Evolutionary conservation across 2,113 vertebrate species (phyloP).

Genomic region (Oxygymnocypris stewartii): DNA sequence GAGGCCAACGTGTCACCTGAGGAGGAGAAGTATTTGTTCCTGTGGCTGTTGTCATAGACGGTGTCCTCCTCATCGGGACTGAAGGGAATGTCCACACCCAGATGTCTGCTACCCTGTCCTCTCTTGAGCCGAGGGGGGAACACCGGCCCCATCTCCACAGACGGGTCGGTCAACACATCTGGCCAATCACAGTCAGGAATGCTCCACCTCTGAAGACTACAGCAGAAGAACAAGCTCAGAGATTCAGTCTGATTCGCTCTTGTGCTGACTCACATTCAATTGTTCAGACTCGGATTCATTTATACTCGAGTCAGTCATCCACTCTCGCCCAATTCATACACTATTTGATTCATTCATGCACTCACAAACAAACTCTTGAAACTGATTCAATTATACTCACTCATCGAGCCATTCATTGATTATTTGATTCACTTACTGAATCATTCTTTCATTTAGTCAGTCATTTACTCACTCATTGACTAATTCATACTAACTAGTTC

Average conservation of each 20-base stretch:
- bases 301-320: too few species aligned
- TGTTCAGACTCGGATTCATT: too few species aligned
- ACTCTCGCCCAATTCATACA: neutral
- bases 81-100: constrained; percentile 81
- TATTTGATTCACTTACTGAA: too few species aligned
- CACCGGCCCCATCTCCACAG: constrained; percentile 79
- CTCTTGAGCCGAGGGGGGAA: constrained; percentile 87
- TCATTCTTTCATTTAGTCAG: too few species aligned
- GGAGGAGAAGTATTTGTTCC: constrained; percentile 83
- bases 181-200: constrained; percentile 81
- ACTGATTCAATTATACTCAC: too few species aligned
- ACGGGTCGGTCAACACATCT: constrained; percentile 84
- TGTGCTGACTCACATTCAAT: neutral
- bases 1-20: constrained; percentile 76
- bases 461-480: neutral
- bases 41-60: constrained; percentile 62
- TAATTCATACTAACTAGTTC: too few species aligned
- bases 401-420: too few species aligned
- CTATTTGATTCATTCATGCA: too few species aligned
- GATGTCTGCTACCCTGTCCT: constrained; percentile 80
- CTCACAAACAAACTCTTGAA: too few species aligned
- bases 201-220: constrained; percentile 83
- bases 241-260: neutral
- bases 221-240: neutral
- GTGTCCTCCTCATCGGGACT: constrained; percentile 78